A percentile compares a stretch with the other conserved stretches of the same genome.
These are phyloP conservation scores for Villa cingulata DNA, from an alignment of 2,888 invertebrate species.

Conservation along the genomic window DNA sequence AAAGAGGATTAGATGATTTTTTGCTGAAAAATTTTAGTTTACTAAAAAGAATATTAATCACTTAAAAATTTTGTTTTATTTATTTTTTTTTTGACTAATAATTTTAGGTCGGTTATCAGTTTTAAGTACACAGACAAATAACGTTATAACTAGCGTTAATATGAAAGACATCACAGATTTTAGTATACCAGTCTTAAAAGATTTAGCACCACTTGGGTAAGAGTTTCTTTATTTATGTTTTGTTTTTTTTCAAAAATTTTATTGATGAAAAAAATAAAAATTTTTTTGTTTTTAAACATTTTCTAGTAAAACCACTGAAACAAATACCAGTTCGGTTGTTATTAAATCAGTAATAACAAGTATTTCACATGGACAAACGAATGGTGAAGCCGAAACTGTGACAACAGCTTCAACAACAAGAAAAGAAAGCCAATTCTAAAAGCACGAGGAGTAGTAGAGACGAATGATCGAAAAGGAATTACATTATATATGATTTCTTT, in stretches of 20 bases:
- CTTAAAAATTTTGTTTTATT: no score
- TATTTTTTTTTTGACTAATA: not conserved
- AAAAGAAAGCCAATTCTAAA: conserved; percentile 34
- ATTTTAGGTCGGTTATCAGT: conserved; percentile 33
- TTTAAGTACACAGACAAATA: conserved; percentile 34
- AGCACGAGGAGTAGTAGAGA: no score
- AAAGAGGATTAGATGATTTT: not conserved
- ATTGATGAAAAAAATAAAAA: not conserved
- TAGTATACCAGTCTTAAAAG: conserved; percentile 29
- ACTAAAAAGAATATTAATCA: no score
- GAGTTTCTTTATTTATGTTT: not conserved
- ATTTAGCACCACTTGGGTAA: conserved; percentile 29
- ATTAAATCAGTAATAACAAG: conserved; percentile 36
- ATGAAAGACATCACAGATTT: conserved; percentile 31
- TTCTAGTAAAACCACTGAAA: conserved; percentile 31
- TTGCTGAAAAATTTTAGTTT: not conserved
- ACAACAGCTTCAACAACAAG: conserved; percentile 28
- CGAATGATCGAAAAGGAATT: no score
- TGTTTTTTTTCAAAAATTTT: not conserved
- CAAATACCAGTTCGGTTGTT: conserved; percentile 33
- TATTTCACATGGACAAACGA: conserved; percentile 32
- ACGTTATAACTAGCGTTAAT: conserved; percentile 28
- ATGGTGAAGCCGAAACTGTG: conserved; percentile 29
- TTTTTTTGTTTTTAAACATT: no score
- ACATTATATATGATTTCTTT: no score